Percentiles rank a stretch among this genome's conserved stretches.
These are phyloP conservation scores for Terebella lapidaria DNA, from an alignment of 2,888 invertebrate species.

Conservation along the genomic window DNA sequence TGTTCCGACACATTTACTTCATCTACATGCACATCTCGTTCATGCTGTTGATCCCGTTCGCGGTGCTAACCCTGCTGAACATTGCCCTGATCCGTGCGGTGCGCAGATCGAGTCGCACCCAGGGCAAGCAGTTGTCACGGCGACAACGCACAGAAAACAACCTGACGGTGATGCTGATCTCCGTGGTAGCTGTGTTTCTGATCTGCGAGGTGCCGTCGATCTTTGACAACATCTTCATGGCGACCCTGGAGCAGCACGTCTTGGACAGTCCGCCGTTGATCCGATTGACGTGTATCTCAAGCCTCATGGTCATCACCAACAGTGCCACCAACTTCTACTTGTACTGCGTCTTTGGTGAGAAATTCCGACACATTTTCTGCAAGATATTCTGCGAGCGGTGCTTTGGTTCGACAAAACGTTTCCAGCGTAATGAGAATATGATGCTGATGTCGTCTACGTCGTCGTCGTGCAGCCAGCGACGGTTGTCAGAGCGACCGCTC, in stretches of 20 bases:
- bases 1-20: conserved; percentile 42
- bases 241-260: conserved; percentile 28
- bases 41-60: conserved; percentile 47
- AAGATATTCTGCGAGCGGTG: conserved; percentile 17
- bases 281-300: conserved; percentile 37
- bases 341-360: conserved; percentile 45
- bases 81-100: conserved; percentile 44
- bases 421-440: no score
- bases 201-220: conserved; percentile 61
- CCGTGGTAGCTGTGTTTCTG: conserved; percentile 91
- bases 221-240: conserved; percentile 44
- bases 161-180: conserved; percentile 90
- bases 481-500: no score
- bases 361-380: conserved; percentile 37
- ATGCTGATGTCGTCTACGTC: no score
- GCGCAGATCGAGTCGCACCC: conserved; percentile 32
- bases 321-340: conserved; percentile 47
- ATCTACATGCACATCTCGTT: conserved; percentile 44
- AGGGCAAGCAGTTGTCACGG: conserved; percentile 26
- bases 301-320: conserved; percentile 42
- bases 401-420: not conserved
- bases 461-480: no score
- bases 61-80: conserved; percentile 41
- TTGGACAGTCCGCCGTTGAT: conserved; percentile 22
- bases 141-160: conserved; percentile 71